phyloP scores from a whole-genome alignment of 2,888 invertebrate species.

The Subacronicta megacephala region DNA sequence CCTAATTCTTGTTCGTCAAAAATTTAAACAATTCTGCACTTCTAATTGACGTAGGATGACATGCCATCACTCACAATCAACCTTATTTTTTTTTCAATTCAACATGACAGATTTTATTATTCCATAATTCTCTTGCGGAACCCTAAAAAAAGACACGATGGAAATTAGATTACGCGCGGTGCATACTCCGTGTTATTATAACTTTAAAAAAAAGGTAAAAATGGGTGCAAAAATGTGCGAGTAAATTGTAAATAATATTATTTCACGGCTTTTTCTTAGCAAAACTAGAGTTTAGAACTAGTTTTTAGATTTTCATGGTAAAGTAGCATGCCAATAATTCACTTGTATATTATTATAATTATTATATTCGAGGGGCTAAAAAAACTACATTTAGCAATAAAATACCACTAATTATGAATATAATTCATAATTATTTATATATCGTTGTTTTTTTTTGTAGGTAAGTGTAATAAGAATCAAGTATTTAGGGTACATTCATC shows the following conservation, averaged over 20 bases:
- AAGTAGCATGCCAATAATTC: no score
- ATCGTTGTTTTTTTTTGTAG: no score
- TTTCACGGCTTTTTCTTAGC: constrained; percentile 18
- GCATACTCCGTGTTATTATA: constrained; percentile 60
- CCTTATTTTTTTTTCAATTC: constrained; percentile 14
- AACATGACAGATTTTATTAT: constrained; percentile 15
- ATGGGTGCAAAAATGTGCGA: constrained; percentile 34
- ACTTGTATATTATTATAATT: no score
- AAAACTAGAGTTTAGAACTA: constrained; percentile 15
- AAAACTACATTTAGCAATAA: no score
- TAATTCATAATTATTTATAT: no score
- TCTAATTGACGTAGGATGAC: constrained; percentile 40
- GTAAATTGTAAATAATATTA: constrained; percentile 50
- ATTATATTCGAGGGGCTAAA: no score
- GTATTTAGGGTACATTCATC: no score
- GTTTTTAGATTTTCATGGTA: constrained; percentile 8
- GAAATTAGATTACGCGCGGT: constrained; percentile 68
- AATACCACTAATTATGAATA: no score
- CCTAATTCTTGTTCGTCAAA: background rate
- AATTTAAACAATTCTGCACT: background rate
- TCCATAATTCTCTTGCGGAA: constrained; percentile 28
- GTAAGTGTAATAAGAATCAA: no score
- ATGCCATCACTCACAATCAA: constrained; percentile 30
- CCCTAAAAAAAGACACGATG: constrained; percentile 56
- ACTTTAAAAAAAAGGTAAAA: constrained; percentile 24